Evolutionary conservation across 2,888 invertebrate species (phyloP).

Genomic region (Erebia aethiops): DNA sequence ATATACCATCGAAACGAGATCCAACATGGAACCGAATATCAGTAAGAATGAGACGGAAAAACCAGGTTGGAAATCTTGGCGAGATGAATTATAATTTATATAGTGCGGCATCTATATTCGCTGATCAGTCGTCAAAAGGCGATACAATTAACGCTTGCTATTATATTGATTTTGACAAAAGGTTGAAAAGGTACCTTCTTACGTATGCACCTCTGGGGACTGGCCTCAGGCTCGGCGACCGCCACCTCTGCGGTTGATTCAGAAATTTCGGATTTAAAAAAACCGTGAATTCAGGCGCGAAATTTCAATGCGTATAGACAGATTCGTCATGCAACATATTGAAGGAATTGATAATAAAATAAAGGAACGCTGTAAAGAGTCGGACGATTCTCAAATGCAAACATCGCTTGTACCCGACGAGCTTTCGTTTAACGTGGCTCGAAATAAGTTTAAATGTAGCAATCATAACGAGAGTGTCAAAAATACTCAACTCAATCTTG

Average conservation of each 20-base stretch:
- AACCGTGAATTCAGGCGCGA: background rate
- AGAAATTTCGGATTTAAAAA: background rate
- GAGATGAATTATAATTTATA: background rate
- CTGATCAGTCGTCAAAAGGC: background rate
- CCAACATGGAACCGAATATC: too few relatives aligned
- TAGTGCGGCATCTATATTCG: background rate
- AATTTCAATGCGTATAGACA: background rate
- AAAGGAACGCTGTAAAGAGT: background rate
- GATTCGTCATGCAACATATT: background rate
- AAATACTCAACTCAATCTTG: background rate
- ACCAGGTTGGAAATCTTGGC: background rate
- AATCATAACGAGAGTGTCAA: background rate
- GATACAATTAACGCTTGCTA: conserved; percentile 6
- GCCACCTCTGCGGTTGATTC: conserved; percentile 5
- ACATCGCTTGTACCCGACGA: background rate
- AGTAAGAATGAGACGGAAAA: too few relatives aligned
- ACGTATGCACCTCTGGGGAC: background rate
- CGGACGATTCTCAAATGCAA: background rate
- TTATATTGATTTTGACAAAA: conserved; percentile 1
- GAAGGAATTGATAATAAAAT: background rate
- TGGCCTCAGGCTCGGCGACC: conserved; percentile 5
- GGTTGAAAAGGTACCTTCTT: background rate
- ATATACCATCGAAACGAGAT: too few relatives aligned
- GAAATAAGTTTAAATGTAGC: background rate
- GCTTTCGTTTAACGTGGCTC: background rate